Percentiles rank a stretch among this genome's conserved stretches.
Conservation (phyloP, 2,888 invertebrate genomes). For the Ophraella communa region DNA sequence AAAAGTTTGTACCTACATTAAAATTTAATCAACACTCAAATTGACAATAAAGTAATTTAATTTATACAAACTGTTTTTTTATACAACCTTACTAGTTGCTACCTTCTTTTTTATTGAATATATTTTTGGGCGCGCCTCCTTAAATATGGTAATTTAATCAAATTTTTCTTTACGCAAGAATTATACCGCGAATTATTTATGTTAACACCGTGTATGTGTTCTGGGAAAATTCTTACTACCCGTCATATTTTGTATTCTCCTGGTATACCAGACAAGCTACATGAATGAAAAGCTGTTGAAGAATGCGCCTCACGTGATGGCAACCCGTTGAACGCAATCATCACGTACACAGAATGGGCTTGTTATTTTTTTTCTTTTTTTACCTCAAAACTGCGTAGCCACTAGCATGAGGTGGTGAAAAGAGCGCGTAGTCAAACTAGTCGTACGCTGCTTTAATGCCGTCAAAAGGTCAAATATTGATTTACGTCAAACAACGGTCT, state of each 20-base stretch:
- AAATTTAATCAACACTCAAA: no score
- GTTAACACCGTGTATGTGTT: constrained; percentile 5
- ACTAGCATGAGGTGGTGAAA: neutral
- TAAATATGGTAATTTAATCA: constrained; percentile 10
- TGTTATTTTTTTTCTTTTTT: constrained; percentile 25
- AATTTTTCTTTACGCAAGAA: constrained; percentile 5
- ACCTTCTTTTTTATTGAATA: neutral
- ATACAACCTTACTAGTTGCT: neutral
- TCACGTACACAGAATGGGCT: constrained; percentile 31
- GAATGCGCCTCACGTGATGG: constrained; percentile 31
- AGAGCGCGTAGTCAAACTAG: neutral
- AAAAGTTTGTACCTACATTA: no score
- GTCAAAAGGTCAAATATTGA: no score
- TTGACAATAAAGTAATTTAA: neutral
- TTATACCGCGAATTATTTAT: constrained; percentile 7
- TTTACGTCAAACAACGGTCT: no score
- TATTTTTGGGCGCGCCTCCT: neutral
- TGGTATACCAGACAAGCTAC: constrained; percentile 22
- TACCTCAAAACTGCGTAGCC: constrained; percentile 20
- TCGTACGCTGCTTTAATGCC: no score
- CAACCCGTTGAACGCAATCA: constrained; percentile 33
- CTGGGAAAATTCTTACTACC: constrained; percentile 16
- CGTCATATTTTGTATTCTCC: constrained; percentile 23
- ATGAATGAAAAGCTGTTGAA: constrained; percentile 31
- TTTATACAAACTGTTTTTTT: neutral